These are phyloP conservation scores for Rhingia campestris DNA, from an alignment of 2,888 invertebrate genomes.

Conservation along the genomic window DNA sequence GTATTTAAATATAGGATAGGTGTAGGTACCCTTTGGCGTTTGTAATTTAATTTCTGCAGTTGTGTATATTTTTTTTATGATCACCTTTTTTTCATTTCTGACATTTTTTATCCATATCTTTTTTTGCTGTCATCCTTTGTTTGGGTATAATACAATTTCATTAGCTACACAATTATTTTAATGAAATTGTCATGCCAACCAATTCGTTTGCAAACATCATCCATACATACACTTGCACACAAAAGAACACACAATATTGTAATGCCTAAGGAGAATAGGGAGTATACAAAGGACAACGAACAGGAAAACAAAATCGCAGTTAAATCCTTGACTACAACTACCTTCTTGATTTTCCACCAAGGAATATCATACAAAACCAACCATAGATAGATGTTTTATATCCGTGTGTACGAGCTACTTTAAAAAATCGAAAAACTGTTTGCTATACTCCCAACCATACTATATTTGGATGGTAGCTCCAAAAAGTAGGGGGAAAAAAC, in stretches of 20 bases:
- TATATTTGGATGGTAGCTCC: slow-evolving; percentile 29
- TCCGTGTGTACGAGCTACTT: not conserved
- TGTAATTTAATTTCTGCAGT: slow-evolving; percentile 62
- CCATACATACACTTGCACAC: slow-evolving; percentile 20
- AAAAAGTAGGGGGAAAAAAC: slow-evolving; percentile 14
- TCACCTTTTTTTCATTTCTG: slow-evolving; percentile 9
- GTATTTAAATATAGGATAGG: not conserved
- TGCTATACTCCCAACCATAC: slow-evolving; percentile 18
- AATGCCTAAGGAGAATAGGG: slow-evolving; percentile 37
- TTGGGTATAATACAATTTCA: slow-evolving; percentile 66
- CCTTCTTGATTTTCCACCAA: slow-evolving; percentile 45
- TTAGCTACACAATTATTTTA: slow-evolving; percentile 75
- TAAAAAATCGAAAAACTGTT: slow-evolving; percentile 7
- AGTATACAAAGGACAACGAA: slow-evolving; percentile 6
- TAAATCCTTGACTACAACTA: slow-evolving; percentile 73
- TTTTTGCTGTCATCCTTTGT: slow-evolving; percentile 51
- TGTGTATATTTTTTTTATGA: slow-evolving; percentile 25
- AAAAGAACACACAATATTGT: slow-evolving; percentile 24
- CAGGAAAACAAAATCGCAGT: slow-evolving; percentile 28
- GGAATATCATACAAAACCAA: slow-evolving; percentile 18
- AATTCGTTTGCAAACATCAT: slow-evolving; percentile 66
- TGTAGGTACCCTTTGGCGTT: slow-evolving; percentile 32
- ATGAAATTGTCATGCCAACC: slow-evolving; percentile 75
- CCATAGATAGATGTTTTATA: slow-evolving; percentile 13
- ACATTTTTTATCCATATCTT: slow-evolving; percentile 10